Percentiles rank a stretch among this genome's conserved stretches.
These are phyloP conservation scores for Naja naja DNA, from an alignment of 2,113 vertebrate species.

Conservation along the genomic window DNA sequence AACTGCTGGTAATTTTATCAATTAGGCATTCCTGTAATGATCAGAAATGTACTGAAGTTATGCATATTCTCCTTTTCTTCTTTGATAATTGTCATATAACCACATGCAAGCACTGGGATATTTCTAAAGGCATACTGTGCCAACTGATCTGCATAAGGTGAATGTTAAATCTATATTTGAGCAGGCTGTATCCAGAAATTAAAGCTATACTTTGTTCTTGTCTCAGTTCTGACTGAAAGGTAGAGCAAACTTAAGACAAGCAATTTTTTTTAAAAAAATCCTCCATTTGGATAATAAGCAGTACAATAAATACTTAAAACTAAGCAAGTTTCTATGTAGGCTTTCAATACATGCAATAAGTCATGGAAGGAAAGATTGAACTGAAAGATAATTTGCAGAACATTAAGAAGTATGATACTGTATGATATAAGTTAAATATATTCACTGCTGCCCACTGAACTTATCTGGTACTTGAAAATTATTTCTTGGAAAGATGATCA, in stretches of 20 bases:
- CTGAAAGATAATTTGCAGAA: background rate
- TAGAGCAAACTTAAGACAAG: background rate
- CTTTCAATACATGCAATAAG: background rate
- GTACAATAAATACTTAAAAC: background rate
- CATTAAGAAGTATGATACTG: background rate
- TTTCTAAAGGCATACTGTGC: background rate
- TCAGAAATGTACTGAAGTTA: background rate
- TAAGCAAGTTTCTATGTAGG: background rate
- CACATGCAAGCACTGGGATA: background rate
- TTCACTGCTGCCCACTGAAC: background rate
- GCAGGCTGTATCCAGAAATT: background rate
- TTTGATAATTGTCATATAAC: background rate
- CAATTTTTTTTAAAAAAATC: background rate
- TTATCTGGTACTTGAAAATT: background rate
- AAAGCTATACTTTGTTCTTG: background rate
- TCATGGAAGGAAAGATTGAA: background rate
- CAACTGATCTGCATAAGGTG: background rate
- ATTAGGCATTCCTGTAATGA: background rate
- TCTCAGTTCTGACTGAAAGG: background rate
- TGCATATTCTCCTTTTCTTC: background rate
- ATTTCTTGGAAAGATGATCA: background rate
- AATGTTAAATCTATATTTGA: background rate
- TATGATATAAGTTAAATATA: background rate
- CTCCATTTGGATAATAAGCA: background rate
- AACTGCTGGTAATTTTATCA: background rate